Evolutionary conservation across 1,140 invertebrate species (phyloP).

Genomic region (Trachelipus rathkii): DNA sequence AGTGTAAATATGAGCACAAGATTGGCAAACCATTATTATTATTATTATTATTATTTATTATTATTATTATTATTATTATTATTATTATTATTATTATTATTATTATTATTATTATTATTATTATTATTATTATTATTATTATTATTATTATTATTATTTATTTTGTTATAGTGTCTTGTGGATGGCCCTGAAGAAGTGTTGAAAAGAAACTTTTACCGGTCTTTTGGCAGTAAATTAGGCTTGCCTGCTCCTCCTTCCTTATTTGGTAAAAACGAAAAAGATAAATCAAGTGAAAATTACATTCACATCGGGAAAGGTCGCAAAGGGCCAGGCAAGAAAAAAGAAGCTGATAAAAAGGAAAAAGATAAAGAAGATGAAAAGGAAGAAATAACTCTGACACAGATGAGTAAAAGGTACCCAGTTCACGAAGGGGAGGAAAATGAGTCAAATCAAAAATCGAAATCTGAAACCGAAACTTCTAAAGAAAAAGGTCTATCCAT

Average conservation of each 20-base stretch:
- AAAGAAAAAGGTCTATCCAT: too few species aligned
- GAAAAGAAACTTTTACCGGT: conserved; percentile 52
- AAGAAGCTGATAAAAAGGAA: conserved; percentile 41
- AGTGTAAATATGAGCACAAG: too few species aligned
- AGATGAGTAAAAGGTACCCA: conserved; percentile 47
- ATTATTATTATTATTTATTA: too few species aligned
- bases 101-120: too few species aligned
- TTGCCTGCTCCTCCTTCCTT: conserved; percentile 33
- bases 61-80: too few species aligned
- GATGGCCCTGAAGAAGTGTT: conserved; percentile 57
- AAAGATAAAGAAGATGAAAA: conserved; percentile 55
- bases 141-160: too few species aligned
- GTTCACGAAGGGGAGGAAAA: conserved; percentile 37
- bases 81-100: too few species aligned
- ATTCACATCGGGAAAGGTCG: conserved; percentile 16
- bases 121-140: too few species aligned
- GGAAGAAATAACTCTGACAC: conserved; percentile 48
- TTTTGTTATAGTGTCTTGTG: conserved; percentile 41
- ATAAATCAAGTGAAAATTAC: neutral
- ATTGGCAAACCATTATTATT: too few species aligned
- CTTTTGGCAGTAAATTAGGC: conserved; percentile 46
- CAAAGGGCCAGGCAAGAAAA: conserved; percentile 22
- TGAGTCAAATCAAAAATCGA: too few species aligned
- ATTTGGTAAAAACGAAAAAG: conserved; percentile 22
- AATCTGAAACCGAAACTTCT: too few species aligned